These are phyloP conservation scores for Deroptyus accipitrinus DNA, from an alignment of 2,113 vertebrate species.

Conservation along the genomic window DNA sequence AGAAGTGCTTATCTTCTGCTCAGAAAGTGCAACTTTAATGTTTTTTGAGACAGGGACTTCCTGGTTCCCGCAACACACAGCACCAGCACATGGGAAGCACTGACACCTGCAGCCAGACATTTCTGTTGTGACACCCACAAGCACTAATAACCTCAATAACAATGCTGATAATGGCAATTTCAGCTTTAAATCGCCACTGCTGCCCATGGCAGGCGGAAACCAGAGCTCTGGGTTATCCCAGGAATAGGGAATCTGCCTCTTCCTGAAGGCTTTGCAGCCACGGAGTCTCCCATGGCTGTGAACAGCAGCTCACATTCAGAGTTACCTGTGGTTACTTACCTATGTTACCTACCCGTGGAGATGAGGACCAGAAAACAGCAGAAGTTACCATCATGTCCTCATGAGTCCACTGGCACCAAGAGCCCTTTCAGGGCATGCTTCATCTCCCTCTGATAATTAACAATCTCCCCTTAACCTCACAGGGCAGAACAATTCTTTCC, in stretches of 20 bases:
- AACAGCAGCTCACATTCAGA: not conserved
- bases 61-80: not conserved
- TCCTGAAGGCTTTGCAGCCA: not conserved
- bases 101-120: not conserved
- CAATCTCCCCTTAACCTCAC: not conserved
- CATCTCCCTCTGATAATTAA: not conserved
- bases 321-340: not conserved
- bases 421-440: not conserved
- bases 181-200: not conserved
- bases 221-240: not conserved
- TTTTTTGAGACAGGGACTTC: not conserved
- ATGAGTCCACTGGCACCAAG: not conserved
- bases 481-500: not conserved
- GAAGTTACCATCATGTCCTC: not conserved
- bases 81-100: not conserved
- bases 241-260: not conserved
- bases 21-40: not conserved
- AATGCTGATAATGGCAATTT: not conserved
- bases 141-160: not conserved
- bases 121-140: not conserved
- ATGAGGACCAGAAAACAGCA: not conserved
- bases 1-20: not conserved
- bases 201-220: not conserved
- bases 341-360: not conserved
- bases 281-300: fast-evolving